These are phyloP conservation scores for Sebastes vulpes DNA, from an alignment of 2,797 vertebrate genomes.

Conservation along the genomic window DNA sequence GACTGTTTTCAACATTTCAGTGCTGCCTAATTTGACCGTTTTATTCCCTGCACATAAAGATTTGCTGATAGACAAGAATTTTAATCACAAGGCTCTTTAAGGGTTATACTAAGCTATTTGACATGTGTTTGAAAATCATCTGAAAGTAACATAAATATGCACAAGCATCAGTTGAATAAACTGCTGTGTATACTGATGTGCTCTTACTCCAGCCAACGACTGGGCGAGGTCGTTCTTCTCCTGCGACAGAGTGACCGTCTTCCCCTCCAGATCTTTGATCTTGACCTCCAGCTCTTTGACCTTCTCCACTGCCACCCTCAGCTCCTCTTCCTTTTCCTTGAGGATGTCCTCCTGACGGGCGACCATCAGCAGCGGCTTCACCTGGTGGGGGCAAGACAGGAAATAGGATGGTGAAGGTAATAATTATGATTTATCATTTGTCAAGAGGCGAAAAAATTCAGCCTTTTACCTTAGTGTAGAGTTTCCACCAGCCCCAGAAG, in stretches of 20 bases:
- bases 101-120: background rate
- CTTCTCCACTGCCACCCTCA: slow-evolving; percentile 77
- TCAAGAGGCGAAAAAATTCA: too few species aligned
- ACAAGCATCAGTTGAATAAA: background rate
- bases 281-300: slow-evolving; percentile 67
- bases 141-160: background rate
- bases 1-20: too few species aligned
- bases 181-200: background rate
- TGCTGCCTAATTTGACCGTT: background rate
- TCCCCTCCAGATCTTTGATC: slow-evolving; percentile 82
- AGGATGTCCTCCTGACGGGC: slow-evolving; percentile 22
- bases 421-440: too few species aligned
- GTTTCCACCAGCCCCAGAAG: slow-evolving; percentile 85
- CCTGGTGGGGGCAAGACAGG: background rate
- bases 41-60: background rate
- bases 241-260: slow-evolving; percentile 78
- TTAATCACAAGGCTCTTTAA: background rate
- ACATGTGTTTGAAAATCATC: background rate
- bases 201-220: slow-evolving; percentile 74
- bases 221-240: slow-evolving; percentile 83
- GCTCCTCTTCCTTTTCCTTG: slow-evolving; percentile 81
- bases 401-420: background rate
- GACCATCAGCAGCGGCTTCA: background rate
- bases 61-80: background rate
- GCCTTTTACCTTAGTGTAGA: slow-evolving; percentile 77